Evolutionary conservation across 2,888 invertebrate genomes (phyloP).

Genomic region (Elgonia sp.): DNA sequence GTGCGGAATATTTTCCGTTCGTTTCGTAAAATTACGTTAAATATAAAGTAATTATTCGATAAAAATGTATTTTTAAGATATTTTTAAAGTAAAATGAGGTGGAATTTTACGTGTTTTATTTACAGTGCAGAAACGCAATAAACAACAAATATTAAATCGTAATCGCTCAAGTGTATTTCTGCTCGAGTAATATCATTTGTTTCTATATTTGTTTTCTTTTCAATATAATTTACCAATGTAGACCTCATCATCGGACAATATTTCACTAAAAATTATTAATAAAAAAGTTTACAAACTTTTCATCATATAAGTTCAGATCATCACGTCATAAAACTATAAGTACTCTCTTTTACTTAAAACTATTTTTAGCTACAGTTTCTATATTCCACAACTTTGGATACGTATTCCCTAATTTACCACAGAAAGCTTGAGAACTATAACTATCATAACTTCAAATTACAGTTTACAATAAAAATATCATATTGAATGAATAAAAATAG

Average conservation of each 20-base stretch:
- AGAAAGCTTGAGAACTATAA: conserved; percentile 46
- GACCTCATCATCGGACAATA: background rate
- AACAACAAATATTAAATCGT: too few relatives aligned
- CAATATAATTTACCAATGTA: background rate
- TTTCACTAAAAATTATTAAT: conserved; percentile 7
- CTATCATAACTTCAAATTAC: conserved; percentile 39
- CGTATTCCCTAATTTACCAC: conserved; percentile 40
- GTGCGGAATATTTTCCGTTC: too few relatives aligned
- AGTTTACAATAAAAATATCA: conserved; percentile 42
- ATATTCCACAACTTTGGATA: conserved; percentile 43
- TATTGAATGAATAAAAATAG: conserved; percentile 42
- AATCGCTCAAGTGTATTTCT: too few relatives aligned
- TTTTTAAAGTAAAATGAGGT: too few relatives aligned
- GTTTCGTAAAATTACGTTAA: too few relatives aligned
- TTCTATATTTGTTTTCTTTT: background rate
- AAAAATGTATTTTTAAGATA: too few relatives aligned
- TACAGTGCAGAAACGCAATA: too few relatives aligned
- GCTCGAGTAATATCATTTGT: too few relatives aligned
- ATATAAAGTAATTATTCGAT: too few relatives aligned
- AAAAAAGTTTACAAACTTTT: conserved; percentile 20
- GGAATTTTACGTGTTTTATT: too few relatives aligned
- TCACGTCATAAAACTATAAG: conserved; percentile 56
- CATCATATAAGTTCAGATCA: conserved; percentile 26
- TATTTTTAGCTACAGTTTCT: conserved; percentile 50
- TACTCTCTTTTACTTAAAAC: conserved; percentile 30